These are phyloP conservation scores for Cervus canadensis DNA, from an alignment of 2,113 vertebrate species.

Conservation along the genomic window DNA sequence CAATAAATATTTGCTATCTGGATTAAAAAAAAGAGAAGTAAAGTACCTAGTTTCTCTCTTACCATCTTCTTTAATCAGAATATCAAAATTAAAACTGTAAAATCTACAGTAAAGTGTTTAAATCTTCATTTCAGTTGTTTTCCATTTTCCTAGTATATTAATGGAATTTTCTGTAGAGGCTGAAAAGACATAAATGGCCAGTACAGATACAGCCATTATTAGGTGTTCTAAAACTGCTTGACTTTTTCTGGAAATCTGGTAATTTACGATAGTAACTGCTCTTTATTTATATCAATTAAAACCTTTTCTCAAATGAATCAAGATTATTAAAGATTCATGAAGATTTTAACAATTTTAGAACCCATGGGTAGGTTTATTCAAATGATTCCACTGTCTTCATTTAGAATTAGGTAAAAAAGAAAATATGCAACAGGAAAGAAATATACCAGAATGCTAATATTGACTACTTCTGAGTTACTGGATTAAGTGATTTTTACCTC, in stretches of 20 bases:
- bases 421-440: background rate
- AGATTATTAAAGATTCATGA: background rate
- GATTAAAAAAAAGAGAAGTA: background rate
- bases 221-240: background rate
- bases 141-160: background rate
- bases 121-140: background rate
- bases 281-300: background rate
- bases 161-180: background rate
- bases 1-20: background rate
- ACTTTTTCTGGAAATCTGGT: conserved; percentile 5
- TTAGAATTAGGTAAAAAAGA: background rate
- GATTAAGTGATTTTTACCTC: background rate
- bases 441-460: background rate
- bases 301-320: background rate
- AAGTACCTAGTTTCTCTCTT: background rate
- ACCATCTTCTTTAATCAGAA: background rate
- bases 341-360: background rate
- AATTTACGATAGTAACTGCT: background rate
- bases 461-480: background rate
- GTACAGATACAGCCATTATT: background rate
- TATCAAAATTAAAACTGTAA: conserved; percentile 31
- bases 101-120: background rate
- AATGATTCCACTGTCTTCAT: background rate
- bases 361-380: background rate
- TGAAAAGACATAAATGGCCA: conserved; percentile 1